phyloP scores from a whole-genome alignment of 2,113 vertebrate genomes.

The Seriola quinqueradiata region DNA sequence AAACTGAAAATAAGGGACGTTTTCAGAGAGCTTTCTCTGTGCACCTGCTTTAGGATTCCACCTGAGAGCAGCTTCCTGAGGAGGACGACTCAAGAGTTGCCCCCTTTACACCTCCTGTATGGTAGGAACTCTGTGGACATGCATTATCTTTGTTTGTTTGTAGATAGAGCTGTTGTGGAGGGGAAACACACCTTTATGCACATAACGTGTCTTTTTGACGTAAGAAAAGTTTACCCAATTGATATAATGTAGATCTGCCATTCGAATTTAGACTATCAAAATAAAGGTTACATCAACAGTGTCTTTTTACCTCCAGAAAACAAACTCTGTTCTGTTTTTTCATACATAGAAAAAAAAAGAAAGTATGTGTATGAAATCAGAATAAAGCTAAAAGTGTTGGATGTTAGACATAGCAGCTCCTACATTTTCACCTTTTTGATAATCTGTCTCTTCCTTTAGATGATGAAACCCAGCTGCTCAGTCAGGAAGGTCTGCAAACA shows the following conservation, averaged over 20 bases:
- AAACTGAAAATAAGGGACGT: conserved; percentile 72
- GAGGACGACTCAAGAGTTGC: conserved; percentile 4
- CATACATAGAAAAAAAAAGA: background rate
- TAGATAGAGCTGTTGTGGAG: background rate
- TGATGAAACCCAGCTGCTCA: conserved; percentile 53
- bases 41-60: conserved; percentile 67
- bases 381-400: background rate
- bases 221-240: background rate
- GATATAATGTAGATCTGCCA: background rate
- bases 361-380: background rate
- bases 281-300: background rate
- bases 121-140: conserved; percentile 65
- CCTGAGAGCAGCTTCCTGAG: conserved; percentile 68
- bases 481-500: conserved; percentile 73
- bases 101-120: conserved; percentile 76
- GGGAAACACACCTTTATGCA: background rate
- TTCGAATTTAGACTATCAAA: background rate
- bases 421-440: background rate
- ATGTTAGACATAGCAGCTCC: background rate
- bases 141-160: conserved; percentile 27
- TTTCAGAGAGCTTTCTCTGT: conserved; percentile 70
- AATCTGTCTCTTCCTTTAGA: conserved; percentile 7
- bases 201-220: background rate
- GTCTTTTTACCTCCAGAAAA: background rate
- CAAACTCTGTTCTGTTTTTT: background rate